Base-by-base conservation (phyloP, 2,113 vertebrate species). In the Gila orcuttii region DNA sequence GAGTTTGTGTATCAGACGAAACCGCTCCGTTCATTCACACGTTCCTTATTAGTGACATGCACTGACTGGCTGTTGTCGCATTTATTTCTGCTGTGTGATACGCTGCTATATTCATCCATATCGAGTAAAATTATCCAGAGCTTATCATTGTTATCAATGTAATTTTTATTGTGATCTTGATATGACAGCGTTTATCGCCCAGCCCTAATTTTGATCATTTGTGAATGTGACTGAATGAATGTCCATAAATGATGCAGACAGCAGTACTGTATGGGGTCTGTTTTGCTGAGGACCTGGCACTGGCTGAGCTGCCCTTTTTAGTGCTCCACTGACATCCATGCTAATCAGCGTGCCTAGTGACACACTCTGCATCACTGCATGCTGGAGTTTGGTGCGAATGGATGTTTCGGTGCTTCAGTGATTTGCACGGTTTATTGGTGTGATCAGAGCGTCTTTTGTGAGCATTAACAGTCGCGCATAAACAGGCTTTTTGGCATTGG, bases 361-460 rank as follows among this genome's bases (percentile, higher is more conserved):
- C 25, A 60, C 36, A 55, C 66, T 11, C 36, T 81, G 64, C 21
- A 28, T 69, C 17, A 55, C 66, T 73, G n/a, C 77, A 45, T 25
- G 21, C 52, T 62, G 42, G 12, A 64, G 78, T 62, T 74, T 62
- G 39, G 23, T 73, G 55, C n/a, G 21, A 85, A 74, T 73, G 68
- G 69, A 79, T 86, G 36, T 83, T 83, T 78, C 74, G 31, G 73
- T 79, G 52, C 55, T 47, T 45, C 47, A 74, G 55, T 66, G 60
- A 88, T 88, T 88, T 88, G 50, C 74, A 83, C 45, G 79, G 73
- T 60, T 88, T 81, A 88, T 86, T 83, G 84, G 74, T 42, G 60
- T 62, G 84, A 86, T 86, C 87, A 86, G 84, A 88, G 75, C 31
- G 28, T 28, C 64, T 69, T 69, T 83, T 86, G 84, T 85, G 60